Evolutionary conservation across 2,113 vertebrate species (phyloP), one percentile per base, ranked within the genome.

Genomic region (Rallus limicola): DNA sequence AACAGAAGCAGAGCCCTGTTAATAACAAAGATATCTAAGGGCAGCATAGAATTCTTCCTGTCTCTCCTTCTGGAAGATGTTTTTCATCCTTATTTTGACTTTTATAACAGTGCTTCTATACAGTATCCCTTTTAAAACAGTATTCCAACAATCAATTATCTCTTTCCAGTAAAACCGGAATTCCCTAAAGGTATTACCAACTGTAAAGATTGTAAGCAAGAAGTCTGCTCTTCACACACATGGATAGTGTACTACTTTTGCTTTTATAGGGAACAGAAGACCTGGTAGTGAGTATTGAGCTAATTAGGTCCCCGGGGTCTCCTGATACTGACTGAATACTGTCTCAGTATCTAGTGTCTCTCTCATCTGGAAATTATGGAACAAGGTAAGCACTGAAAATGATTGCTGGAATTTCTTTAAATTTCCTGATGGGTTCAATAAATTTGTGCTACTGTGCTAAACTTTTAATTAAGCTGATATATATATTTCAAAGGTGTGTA

Each of bases 291-390:
- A 36, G 18, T 75, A 63, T 65, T 86, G 90, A 97, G 78, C 28
- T 98, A 98, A 97, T 97, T 97, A 95, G 79, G 13, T 96, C 93
- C 67, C 95, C 23, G 74, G 88, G 46, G 86, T 76, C 55, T 93
- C 50, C 3, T 5, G 62, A 31, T 82, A 63, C 84, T 74, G 28
- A 33, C 81, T 87, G 91, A 90, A 80, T 92, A 50, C 56, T 85
- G 16, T 59, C n/a, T 68, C 59, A 33, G 86, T 80, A 83, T 53
- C 69, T 81, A 62, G 33, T 65, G 58, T 92, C 50, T 94, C 34
- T 92, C 44, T 72, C 75, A 69, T 91, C 56, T 76, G 44, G 93
- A 97, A 97, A 94, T 23, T 85, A 55, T 2, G 13, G 81, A 86
- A 77, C 21, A 86, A 88, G 46, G 28, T 18, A 82, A 72, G 31